phyloP scores from a whole-genome alignment of 2,888 invertebrate species.

The Nomada ferruginata region DNA sequence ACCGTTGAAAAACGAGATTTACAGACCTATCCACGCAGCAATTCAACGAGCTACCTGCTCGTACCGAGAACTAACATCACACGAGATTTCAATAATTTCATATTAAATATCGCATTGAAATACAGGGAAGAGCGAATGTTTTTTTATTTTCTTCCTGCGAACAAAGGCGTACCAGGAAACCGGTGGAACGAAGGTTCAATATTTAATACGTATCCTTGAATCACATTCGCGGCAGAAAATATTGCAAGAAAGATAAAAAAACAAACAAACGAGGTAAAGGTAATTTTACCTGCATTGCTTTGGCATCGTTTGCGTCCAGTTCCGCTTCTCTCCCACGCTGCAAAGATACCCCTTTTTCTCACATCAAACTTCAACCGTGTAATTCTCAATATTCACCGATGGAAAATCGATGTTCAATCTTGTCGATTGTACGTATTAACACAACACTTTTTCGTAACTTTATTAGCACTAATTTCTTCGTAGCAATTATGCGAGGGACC shows the following conservation, averaged over 20 bases:
- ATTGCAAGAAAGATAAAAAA: neutral
- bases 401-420: slow-evolving; percentile 10
- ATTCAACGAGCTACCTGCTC: slow-evolving; percentile 10
- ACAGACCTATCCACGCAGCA: slow-evolving; percentile 8
- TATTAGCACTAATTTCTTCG: slow-evolving; percentile 29
- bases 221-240: neutral
- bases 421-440: neutral
- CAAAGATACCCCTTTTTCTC: slow-evolving; percentile 37
- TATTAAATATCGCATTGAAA: neutral
- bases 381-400: slow-evolving; percentile 39
- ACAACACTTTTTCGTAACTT: slow-evolving; percentile 47
- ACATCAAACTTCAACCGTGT: slow-evolving; percentile 44
- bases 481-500: slow-evolving; percentile 38
- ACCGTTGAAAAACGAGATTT: neutral
- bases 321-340: slow-evolving; percentile 64
- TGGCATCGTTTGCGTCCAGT: slow-evolving; percentile 66
- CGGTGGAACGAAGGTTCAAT: neutral
- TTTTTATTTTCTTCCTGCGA: neutral
- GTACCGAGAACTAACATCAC: slow-evolving; percentile 6
- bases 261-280: slow-evolving; percentile 13
- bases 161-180: neutral
- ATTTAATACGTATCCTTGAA: neutral
- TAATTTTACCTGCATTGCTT: slow-evolving; percentile 72
- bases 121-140: too few species aligned
- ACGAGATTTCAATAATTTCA: slow-evolving; percentile 20